Evolutionary conservation across 2,888 invertebrate genomes (phyloP).

Genomic region (Sussaba pulchella): DNA sequence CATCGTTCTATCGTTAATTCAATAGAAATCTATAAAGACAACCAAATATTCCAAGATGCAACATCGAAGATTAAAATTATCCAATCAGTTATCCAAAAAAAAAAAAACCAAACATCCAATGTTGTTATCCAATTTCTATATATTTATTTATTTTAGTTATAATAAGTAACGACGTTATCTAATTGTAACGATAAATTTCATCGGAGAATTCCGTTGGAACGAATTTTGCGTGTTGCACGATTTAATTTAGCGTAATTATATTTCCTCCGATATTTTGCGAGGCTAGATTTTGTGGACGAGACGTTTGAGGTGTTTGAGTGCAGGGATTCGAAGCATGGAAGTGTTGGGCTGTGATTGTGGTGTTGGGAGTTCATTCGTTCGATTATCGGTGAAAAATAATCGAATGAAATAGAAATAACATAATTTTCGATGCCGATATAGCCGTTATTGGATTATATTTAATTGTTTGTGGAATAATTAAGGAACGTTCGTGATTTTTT

Average conservation of each 20-base stretch:
- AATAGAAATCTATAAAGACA: not conserved
- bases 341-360: slow-evolving; percentile 64
- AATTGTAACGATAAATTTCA: slow-evolving; percentile 8
- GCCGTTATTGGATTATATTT: no score
- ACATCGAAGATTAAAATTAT: no score
- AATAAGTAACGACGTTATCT: slow-evolving; percentile 28
- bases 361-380: slow-evolving; percentile 52
- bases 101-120: no score
- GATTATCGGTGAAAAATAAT: slow-evolving; percentile 22
- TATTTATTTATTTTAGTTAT: no score
- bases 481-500: no score
- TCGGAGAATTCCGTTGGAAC: not conserved
- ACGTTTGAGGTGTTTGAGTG: slow-evolving; percentile 15
- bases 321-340: slow-evolving; percentile 45
- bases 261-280: not conserved
- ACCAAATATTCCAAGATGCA: no score
- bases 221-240: slow-evolving; percentile 4
- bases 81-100: no score
- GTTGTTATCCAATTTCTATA: no score
- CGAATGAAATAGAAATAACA: no score
- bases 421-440: no score
- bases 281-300: slow-evolving; percentile 21
- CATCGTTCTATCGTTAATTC: slow-evolving; percentile 28
- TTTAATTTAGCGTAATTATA: slow-evolving; percentile 7
- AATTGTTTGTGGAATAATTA: no score